Conservation (phyloP, 1,140 invertebrate genomes). For the Camponotus floridanus region DNA sequence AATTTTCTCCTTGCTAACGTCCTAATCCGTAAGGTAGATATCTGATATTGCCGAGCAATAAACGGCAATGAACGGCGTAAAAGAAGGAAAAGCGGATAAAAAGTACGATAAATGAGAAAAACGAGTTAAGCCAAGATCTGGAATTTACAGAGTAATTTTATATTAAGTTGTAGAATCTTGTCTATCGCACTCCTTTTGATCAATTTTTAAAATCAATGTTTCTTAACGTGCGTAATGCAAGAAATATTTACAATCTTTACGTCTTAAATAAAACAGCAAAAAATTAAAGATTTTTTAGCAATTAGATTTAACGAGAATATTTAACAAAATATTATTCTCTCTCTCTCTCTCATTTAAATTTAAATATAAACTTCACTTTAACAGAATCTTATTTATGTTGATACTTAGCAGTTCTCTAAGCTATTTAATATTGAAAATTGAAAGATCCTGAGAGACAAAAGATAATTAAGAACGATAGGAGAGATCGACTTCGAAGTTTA, state of each 20-base stretch:
- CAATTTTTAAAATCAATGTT: background rate
- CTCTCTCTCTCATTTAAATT: background rate
- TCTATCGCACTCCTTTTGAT: background rate
- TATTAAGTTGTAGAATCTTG: slow-evolving; percentile 6
- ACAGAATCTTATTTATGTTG: background rate
- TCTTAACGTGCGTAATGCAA: background rate
- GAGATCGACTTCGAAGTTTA: slow-evolving; percentile 3
- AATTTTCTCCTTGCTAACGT: slow-evolving; percentile 44
- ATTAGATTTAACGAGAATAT: background rate
- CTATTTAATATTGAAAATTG: slow-evolving; percentile 7
- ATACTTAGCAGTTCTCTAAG: background rate
- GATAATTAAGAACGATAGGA: background rate
- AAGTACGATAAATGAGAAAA: slow-evolving; percentile 4
- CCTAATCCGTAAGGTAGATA: slow-evolving; percentile 28
- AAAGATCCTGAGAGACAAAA: background rate
- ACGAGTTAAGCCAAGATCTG: background rate
- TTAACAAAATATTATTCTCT: background rate
- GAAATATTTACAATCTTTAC: background rate
- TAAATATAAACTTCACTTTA: background rate
- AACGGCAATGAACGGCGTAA: background rate
- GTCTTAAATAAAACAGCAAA: background rate
- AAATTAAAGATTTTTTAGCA: background rate
- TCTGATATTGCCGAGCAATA: background rate
- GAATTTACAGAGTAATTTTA: background rate
- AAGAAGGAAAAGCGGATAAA: background rate